These are phyloP conservation scores for Mercenaria mercenaria DNA, from an alignment of 1,140 invertebrate genomes.

Conservation along the genomic window DNA sequence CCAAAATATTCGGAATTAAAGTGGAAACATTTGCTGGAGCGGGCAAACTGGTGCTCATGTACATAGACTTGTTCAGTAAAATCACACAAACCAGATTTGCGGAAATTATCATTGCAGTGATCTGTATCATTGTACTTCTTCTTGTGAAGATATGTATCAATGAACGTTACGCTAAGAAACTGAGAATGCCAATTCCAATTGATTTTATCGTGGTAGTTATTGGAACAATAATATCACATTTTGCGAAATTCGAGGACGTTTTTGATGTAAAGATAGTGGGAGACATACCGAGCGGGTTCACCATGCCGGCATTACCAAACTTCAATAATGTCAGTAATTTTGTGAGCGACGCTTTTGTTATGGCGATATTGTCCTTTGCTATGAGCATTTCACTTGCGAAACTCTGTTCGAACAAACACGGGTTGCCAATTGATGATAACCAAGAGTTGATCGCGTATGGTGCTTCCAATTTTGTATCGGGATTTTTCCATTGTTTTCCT, in stretches of 20 bases:
- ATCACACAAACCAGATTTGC: constrained; percentile 81
- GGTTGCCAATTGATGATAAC: no score
- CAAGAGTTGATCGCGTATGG: constrained; percentile 88
- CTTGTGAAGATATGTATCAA: no score
- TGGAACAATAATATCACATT: no score
- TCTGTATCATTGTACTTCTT: constrained; percentile 90
- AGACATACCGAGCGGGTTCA: no score
- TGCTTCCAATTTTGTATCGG: constrained; percentile 83
- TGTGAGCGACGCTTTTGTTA: constrained; percentile 74
- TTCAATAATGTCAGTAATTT: constrained; percentile 58
- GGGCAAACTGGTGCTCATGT: no score
- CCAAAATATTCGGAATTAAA: constrained; percentile 90
- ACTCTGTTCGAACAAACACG: constrained; percentile 84
- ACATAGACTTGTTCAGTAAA: no score
- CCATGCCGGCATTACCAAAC: constrained; percentile 67
- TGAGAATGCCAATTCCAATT: constrained; percentile 92
- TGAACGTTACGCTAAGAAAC: constrained; percentile 90
- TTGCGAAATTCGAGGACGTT: constrained; percentile 80
- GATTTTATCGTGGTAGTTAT: constrained; percentile 91
- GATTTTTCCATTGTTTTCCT: constrained; percentile 87
- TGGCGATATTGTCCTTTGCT: constrained; percentile 82
- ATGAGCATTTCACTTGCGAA: constrained; percentile 85
- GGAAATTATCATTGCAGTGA: constrained; percentile 89
- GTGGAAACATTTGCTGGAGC: constrained; percentile 60
- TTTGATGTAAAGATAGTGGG: constrained; percentile 85